Percentiles rank a stretch among this genome's conserved stretches.
These are phyloP conservation scores for Operophtera brumata DNA, from an alignment of 2,888 invertebrate genomes.

Conservation along the genomic window DNA sequence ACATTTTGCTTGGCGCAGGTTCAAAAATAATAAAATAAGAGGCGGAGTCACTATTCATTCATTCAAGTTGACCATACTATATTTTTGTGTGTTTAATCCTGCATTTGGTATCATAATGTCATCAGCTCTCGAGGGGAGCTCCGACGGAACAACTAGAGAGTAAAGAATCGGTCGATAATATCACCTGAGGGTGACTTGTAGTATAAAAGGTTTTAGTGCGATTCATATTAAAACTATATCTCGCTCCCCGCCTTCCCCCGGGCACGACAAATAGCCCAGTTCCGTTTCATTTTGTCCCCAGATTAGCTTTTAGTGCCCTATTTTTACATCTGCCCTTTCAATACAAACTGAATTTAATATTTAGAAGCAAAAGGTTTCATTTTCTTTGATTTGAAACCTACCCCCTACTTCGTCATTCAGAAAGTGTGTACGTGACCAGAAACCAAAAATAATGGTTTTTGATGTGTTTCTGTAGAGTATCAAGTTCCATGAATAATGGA, in stretches of 20 bases:
- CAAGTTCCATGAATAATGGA: neutral
- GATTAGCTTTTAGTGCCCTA: constrained; percentile 21
- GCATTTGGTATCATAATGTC: constrained; percentile 1
- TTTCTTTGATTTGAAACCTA: constrained; percentile 28
- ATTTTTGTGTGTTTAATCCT: constrained; percentile 7
- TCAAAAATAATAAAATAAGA: neutral
- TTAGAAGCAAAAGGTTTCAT: constrained; percentile 27
- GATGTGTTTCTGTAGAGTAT: constrained; percentile 8
- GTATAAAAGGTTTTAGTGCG: constrained; percentile 31
- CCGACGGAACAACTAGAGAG: too few relatives aligned
- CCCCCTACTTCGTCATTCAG: constrained; percentile 29
- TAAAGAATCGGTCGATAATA: too few relatives aligned
- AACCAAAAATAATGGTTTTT: constrained; percentile 26
- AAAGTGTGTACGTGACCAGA: constrained; percentile 42
- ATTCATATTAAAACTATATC: constrained; percentile 41
- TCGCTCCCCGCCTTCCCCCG: constrained; percentile 11
- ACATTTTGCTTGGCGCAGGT: too few relatives aligned
- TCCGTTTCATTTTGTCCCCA: constrained; percentile 21
- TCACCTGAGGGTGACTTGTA: constrained; percentile 31
- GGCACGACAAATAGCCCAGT: constrained; percentile 25
- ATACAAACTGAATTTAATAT: constrained; percentile 17
- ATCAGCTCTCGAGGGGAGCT: constrained; percentile 7
- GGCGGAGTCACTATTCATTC: constrained; percentile 1
- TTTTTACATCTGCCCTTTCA: constrained; percentile 8
- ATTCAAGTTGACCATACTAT: neutral